Conservation (phyloP, 2,113 vertebrate species). For the Festucalex cinctus region DNA sequence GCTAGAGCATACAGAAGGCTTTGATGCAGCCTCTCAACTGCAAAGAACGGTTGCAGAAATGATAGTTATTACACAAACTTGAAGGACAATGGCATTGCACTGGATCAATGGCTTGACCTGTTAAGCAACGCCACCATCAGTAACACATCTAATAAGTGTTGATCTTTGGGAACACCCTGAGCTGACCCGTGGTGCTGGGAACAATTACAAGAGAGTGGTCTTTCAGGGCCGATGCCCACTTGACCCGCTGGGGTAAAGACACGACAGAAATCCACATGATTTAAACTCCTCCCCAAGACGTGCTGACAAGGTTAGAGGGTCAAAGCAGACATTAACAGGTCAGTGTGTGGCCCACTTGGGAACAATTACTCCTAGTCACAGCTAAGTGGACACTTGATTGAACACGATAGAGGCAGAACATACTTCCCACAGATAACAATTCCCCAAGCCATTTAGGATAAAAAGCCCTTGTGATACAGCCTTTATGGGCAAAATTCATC, state of each 20-base stretch:
- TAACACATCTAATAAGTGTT: conserved; percentile 56
- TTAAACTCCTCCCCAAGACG: conserved; percentile 92
- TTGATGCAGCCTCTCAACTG: too few relatives aligned
- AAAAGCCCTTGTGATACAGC: conserved; percentile 97
- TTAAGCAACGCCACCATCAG: conserved; percentile 54
- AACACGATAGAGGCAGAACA: conserved; percentile 95
- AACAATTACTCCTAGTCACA: conserved; percentile 99
- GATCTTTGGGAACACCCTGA: conserved; percentile 51
- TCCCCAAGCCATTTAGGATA: conserved; percentile 99
- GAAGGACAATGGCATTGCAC: conserved; percentile 18
- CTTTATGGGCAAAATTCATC: conserved; percentile 99
- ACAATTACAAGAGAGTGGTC: conserved; percentile 76
- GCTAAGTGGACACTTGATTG: conserved; percentile 99
- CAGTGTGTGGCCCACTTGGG: conserved; percentile 97
- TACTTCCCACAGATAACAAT: conserved; percentile 99
- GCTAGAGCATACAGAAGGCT: too few relatives aligned
- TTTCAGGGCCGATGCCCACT: conserved; percentile 82
- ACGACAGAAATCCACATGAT: conserved; percentile 79
- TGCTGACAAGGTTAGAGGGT: conserved; percentile 98
- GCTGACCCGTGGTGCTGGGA: conserved; percentile 65
- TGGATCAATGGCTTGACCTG: conserved; percentile 61
- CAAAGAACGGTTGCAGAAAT: too few relatives aligned
- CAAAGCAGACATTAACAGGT: conserved; percentile 97
- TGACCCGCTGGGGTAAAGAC: conserved; percentile 78
- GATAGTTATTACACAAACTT: too few relatives aligned